A percentile compares a stretch with the other conserved stretches of the same genome.
Conservation (phyloP, 2,113 vertebrate genomes). For the Trichechus manatus region DNA sequence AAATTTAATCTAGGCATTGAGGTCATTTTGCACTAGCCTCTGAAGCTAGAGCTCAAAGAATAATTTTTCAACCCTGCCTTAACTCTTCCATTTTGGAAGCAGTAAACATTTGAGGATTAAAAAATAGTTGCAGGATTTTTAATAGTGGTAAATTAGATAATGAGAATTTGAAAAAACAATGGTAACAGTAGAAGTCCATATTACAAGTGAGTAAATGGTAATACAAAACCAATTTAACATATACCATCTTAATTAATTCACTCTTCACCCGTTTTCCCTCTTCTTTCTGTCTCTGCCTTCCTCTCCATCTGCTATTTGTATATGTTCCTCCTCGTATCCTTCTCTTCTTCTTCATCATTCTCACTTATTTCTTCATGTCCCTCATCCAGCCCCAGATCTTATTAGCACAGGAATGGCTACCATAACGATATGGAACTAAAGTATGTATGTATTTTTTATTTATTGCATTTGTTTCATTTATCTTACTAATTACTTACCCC, state of each 20-base stretch:
- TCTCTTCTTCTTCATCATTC: slow-evolving; percentile 47
- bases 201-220: not conserved
- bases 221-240: slow-evolving; percentile 24
- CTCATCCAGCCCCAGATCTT: slow-evolving; percentile 44
- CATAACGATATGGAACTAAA: slow-evolving; percentile 64
- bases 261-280: not conserved
- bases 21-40: slow-evolving; percentile 21
- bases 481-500: slow-evolving; percentile 49
- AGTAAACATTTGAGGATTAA: slow-evolving; percentile 6
- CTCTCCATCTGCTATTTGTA: slow-evolving; percentile 30
- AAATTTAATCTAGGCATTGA: not conserved
- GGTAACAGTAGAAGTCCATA: slow-evolving; percentile 13
- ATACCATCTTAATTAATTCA: slow-evolving; percentile 44
- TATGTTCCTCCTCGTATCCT: slow-evolving; percentile 42
- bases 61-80: slow-evolving; percentile 1
- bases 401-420: slow-evolving; percentile 67
- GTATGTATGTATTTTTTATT: slow-evolving; percentile 68
- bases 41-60: slow-evolving; percentile 47
- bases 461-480: slow-evolving; percentile 60
- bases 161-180: slow-evolving; percentile 45
- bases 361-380: slow-evolving; percentile 40
- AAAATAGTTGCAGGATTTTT: slow-evolving; percentile 42
- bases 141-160: slow-evolving; percentile 27
- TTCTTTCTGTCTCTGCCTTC: slow-evolving; percentile 39
- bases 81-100: slow-evolving; percentile 10